A percentile compares a stretch with the other conserved stretches of the same genome.
These are phyloP conservation scores for Cebidichthys violaceus DNA, from an alignment of 2,113 vertebrate species.

Conservation along the genomic window DNA sequence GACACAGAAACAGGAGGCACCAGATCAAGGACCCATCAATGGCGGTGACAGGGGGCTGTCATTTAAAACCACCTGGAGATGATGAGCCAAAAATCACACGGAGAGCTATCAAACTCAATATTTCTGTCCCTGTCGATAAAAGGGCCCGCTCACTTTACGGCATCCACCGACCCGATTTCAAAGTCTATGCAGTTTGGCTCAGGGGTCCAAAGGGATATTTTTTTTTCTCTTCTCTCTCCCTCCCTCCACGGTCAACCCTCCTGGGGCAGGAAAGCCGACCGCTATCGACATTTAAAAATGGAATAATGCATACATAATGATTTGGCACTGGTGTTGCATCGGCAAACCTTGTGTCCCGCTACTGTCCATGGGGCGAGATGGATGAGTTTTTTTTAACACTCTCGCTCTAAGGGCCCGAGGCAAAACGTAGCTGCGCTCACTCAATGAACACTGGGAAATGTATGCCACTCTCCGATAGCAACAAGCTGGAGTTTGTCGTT, in stretches of 20 bases:
- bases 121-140: conserved; percentile 52
- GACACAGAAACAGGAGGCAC: conserved; percentile 14
- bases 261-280: conserved; percentile 41
- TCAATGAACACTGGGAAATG: conserved; percentile 5
- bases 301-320: conserved; percentile 64
- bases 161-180: conserved; percentile 60
- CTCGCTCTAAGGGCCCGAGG: conserved; percentile 33
- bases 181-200: conserved; percentile 51
- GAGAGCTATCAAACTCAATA: conserved; percentile 55
- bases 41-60: not conserved
- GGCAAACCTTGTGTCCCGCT: conserved; percentile 22
- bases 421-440: conserved; percentile 14
- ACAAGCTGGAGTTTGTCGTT: conserved; percentile 7
- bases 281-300: conserved; percentile 65
- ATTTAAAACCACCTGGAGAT: not conserved
- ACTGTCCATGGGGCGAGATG: conserved; percentile 38
- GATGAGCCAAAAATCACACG: conserved; percentile 8
- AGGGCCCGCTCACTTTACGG: conserved; percentile 20
- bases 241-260: conserved; percentile 37
- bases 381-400: conserved; percentile 50
- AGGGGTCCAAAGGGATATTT: conserved; percentile 1
- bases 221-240: not conserved
- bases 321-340: conserved; percentile 32
- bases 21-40: conserved; percentile 35
- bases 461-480: conserved; percentile 7